phyloP scores from a whole-genome alignment of 2,113 vertebrate species.

The Peromyscus californicus region DNA sequence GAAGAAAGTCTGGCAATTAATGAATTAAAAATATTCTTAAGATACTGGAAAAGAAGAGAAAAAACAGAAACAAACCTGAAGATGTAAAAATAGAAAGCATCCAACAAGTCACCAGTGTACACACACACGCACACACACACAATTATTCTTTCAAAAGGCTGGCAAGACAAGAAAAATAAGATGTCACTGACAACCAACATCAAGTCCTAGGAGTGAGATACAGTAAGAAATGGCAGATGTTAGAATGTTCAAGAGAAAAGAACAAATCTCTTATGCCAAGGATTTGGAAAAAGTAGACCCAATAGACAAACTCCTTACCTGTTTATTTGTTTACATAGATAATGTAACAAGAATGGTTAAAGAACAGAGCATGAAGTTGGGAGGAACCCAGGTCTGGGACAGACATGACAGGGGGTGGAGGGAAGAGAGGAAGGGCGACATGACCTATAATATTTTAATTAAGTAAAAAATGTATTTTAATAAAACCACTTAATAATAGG shows the following conservation, averaged over 20 bases:
- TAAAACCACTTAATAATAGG: not conserved
- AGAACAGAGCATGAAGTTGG: not conserved
- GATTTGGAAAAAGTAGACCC: constrained; percentile 7
- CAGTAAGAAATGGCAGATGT: not conserved
- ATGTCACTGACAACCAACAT: not conserved
- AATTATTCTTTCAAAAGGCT: not conserved
- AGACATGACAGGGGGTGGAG: not conserved
- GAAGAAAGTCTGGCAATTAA: not conserved
- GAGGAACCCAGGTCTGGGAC: not conserved
- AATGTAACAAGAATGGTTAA: too few species aligned
- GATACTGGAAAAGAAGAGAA: not conserved
- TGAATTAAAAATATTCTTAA: not conserved
- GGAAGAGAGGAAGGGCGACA: not conserved
- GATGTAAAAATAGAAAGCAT: not conserved
- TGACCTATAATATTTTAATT: not conserved
- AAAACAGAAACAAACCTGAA: not conserved
- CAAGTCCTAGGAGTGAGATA: not conserved
- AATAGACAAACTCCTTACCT: not conserved
- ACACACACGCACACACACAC: too few species aligned
- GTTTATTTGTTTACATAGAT: not conserved
- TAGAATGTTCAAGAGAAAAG: not conserved
- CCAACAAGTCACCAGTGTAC: not conserved
- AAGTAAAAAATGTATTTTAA: not conserved
- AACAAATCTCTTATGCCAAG: not conserved
- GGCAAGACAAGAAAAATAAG: not conserved